Evolutionary conservation across 35 echinoderm and acorn worm genomes (phyloP).

Genomic region (Lytechinus pictus): DNA sequence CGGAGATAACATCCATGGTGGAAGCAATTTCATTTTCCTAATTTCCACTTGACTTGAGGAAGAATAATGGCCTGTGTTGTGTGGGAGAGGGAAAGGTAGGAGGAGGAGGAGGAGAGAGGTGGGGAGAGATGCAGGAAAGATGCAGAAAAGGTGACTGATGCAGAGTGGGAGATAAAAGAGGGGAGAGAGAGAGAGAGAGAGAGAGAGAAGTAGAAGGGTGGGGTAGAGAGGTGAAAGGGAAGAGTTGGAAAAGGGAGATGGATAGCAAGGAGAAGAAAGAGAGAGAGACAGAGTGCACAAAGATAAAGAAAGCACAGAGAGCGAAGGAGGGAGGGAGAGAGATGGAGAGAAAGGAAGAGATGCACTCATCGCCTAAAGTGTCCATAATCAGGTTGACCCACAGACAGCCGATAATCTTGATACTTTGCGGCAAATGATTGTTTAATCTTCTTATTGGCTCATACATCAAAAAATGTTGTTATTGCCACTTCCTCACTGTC

Average conservation of each 20-base stretch:
- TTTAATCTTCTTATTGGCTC: conserved; percentile 58
- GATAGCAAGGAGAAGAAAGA: neutral
- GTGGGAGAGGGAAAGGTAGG: neutral
- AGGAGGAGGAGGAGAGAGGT: neutral
- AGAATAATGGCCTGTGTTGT: conserved; percentile 32
- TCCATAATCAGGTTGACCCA: conserved; percentile 39
- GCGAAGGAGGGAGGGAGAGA: no score
- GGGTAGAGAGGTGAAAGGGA: neutral
- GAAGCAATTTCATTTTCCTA: conserved; percentile 58
- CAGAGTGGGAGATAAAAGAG: neutral
- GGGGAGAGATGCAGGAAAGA: neutral
- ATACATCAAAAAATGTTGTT: conserved; percentile 52
- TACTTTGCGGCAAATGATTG: conserved; percentile 54
- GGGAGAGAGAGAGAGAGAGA: neutral
- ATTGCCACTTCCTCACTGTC: neutral
- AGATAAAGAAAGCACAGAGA: neutral
- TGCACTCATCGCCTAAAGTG: conserved; percentile 37
- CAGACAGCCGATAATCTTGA: conserved; percentile 29
- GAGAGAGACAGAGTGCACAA: neutral
- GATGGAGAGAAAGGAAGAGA: neutral
- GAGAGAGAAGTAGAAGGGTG: no score
- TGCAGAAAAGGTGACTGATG: neutral
- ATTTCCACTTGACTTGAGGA: conserved; percentile 28
- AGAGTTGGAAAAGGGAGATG: neutral
- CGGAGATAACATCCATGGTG: conserved; percentile 36